These are phyloP conservation scores for Chromis chromis DNA, from an alignment of 2,797 vertebrate genomes.

Conservation along the genomic window DNA sequence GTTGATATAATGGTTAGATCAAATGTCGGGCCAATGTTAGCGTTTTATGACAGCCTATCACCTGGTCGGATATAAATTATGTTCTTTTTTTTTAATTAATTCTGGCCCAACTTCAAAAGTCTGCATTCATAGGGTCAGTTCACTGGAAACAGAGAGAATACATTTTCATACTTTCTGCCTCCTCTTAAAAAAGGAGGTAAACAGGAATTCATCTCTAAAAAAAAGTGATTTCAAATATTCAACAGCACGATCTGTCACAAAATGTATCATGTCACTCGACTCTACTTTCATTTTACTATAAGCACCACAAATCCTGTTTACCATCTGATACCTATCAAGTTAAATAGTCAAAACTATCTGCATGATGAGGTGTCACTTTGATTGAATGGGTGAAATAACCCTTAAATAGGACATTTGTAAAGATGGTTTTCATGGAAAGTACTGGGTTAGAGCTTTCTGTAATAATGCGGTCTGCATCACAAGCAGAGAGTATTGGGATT, in stretches of 20 bases:
- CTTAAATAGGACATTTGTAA: no score
- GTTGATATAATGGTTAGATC: slow-evolving; percentile 39
- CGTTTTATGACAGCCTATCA: slow-evolving; percentile 30
- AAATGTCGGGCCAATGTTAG: slow-evolving; percentile 35
- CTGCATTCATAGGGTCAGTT: slow-evolving; percentile 5
- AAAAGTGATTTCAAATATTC: no score
- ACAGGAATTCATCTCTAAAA: background rate
- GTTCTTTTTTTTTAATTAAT: background rate
- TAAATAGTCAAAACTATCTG: background rate
- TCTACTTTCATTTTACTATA: background rate
- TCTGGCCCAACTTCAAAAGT: slow-evolving; percentile 14
- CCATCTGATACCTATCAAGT: background rate
- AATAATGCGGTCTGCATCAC: background rate
- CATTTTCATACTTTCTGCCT: background rate
- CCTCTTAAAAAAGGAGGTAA: background rate
- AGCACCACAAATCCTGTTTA: background rate
- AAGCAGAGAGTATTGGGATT: background rate
- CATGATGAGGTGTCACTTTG: no score
- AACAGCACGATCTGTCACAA: background rate
- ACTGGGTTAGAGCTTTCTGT: no score
- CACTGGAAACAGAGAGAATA: background rate
- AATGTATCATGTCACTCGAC: background rate
- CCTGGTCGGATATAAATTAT: slow-evolving; percentile 30
- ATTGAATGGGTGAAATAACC: no score
- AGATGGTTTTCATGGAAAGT: background rate